A percentile compares a stretch with the other conserved stretches of the same genome.
Evolutionary conservation across 92 coral and sea anemone genomes (phyloP).

Genomic region (Hydrozoanthus gracilis): DNA sequence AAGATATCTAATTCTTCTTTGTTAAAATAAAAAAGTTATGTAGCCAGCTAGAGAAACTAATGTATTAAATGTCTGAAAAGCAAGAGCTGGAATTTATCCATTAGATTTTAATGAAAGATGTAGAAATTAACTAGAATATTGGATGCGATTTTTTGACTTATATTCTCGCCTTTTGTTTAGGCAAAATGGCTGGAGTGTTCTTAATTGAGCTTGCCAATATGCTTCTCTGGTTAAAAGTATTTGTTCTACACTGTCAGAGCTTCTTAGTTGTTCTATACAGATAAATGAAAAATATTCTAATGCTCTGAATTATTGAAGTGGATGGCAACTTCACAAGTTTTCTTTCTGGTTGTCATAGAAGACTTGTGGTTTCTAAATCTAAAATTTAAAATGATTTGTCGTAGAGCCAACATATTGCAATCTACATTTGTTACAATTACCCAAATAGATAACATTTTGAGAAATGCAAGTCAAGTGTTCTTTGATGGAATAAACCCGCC

Average conservation of each 20-base stretch:
- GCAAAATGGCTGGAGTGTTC: background rate
- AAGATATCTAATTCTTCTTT: too few relatives aligned
- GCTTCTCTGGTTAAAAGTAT: background rate
- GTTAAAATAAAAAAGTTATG: too few relatives aligned
- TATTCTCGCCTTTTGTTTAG: too few relatives aligned
- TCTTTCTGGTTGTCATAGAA: constrained; percentile 43
- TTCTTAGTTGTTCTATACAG: constrained; percentile 23
- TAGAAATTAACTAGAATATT: background rate
- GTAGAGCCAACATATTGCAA: constrained; percentile 45
- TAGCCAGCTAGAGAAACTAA: too few relatives aligned
- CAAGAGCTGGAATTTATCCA: background rate
- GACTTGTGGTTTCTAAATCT: constrained; percentile 55
- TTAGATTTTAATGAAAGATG: background rate
- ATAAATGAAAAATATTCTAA: constrained; percentile 30
- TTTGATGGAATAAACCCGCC: background rate
- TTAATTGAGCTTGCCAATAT: background rate
- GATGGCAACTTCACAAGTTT: constrained; percentile 40
- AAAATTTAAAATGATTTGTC: constrained; percentile 43
- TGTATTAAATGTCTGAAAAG: background rate
- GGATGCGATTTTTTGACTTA: background rate
- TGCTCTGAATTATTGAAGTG: constrained; percentile 38
- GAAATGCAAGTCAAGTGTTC: background rate
- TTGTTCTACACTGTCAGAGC: background rate
- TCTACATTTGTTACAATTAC: constrained; percentile 2
- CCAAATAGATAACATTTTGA: constrained; percentile 23